phyloP scores from a whole-genome alignment of 2,797 vertebrate genomes.

The Phoxinus dragarum region DNA sequence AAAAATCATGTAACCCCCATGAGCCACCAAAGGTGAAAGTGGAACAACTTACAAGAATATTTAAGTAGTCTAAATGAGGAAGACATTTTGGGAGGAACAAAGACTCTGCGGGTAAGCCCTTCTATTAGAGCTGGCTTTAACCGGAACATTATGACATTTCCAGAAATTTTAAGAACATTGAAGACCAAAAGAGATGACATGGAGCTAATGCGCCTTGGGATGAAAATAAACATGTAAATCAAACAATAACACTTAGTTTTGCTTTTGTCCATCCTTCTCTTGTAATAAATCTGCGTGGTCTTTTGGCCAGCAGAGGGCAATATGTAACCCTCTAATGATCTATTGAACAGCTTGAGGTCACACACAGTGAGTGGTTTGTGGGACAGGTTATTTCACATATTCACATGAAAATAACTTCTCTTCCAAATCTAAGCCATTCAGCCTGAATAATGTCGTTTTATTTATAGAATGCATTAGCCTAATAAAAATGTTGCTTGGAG shows the following conservation, averaged over 20 bases:
- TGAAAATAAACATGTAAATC: background rate
- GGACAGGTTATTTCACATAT: background rate
- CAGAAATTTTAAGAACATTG: background rate
- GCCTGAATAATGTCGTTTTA: slow-evolving; percentile 21
- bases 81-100: background rate
- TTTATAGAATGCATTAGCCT: slow-evolving; percentile 49
- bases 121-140: background rate
- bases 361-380: background rate
- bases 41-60: background rate
- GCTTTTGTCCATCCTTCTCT: background rate
- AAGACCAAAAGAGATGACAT: background rate
- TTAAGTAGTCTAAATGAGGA: background rate
- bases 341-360: slow-evolving; percentile 6
- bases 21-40: background rate
- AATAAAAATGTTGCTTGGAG: slow-evolving; percentile 50
- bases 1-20: background rate
- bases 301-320: slow-evolving; percentile 27
- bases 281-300: background rate
- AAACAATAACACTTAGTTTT: background rate
- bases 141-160: background rate
- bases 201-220: background rate
- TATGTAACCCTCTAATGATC: background rate
- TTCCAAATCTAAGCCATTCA: background rate
- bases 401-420: background rate
- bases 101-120: background rate